Base-by-base conservation (phyloP, 2,888 invertebrate genomes). In the Oxycera nigricornis region DNA sequence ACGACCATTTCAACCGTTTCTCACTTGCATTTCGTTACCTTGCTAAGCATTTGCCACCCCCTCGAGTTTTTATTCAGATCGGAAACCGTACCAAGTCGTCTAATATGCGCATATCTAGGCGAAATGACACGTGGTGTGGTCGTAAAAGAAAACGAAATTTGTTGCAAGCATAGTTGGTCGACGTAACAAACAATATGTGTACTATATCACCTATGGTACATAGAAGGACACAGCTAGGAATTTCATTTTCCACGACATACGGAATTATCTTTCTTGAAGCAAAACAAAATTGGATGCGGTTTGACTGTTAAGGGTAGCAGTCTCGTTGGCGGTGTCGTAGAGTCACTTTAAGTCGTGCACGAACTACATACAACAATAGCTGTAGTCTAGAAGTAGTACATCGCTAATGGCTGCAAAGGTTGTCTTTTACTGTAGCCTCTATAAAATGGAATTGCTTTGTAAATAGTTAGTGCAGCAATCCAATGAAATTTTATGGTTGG, bases 221-320 rank as follows among this genome's bases (percentile, higher is more conserved):
- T 20, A 30, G 30, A 50, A 31, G 26, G 28, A 24, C n/a, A 61
- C 61, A 35, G 50, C 31, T 28, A 73, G 73, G 73, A 73, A 73
- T 73, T 73, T 73, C 73, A 73, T 73, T 73, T 73, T 65, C 31
- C 30, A 41, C 59, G 30, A 61, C 50, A 73, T 46, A 28, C 50
- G 62, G 67, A 73, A 75, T 73, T 75, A 73, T 73, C 74, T 52
- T 46, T 70, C 52, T 62, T 26, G 65, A 55, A 67, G 57, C 67
- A 72, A n/a, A 67, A 65, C 67, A 72, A 72, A 75, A 75, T 75
- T 75, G 74, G 74, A 75, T 72, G 74, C 65, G 74, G 74, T 75
- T 75, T 67, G 20, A 26, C 62, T 57, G 26, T 55, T 55, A 70
- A 52, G 55, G 55, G 52, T 31, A 20, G 31, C 28, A 30, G 17